Percentiles rank a stretch among this genome's conserved stretches.
Conservation (phyloP, 2,888 invertebrate genomes). For the Meghimatium bilineatum region DNA sequence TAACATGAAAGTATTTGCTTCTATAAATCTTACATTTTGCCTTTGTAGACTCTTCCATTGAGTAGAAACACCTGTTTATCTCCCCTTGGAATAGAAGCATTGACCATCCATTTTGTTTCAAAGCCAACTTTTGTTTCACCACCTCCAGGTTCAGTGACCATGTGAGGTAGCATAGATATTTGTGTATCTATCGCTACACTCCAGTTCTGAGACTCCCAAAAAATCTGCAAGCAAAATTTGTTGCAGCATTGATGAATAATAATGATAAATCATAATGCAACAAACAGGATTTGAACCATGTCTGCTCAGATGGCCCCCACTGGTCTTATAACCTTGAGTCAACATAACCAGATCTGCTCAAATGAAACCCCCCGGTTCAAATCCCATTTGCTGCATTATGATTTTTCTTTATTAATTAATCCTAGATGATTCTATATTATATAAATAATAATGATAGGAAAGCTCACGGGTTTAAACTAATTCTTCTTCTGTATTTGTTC, state of each 20-base stretch:
- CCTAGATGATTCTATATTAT: too few relatives aligned
- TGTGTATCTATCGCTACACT: conserved; percentile 25
- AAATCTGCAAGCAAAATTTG: neutral
- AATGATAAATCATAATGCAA: too few relatives aligned
- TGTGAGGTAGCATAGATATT: neutral
- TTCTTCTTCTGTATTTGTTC: too few relatives aligned
- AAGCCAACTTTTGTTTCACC: conserved; percentile 7
- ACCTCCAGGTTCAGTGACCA: neutral
- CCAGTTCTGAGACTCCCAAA: conserved; percentile 22
- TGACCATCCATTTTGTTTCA: neutral
- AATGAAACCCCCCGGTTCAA: neutral
- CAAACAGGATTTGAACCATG: too few relatives aligned
- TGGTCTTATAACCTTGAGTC: neutral
- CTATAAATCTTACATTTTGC: conserved; percentile 27
- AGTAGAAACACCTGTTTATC: neutral
- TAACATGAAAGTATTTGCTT: neutral
- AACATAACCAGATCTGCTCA: neutral
- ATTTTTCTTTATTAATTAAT: too few relatives aligned
- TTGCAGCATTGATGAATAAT: too few relatives aligned
- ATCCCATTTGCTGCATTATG: too few relatives aligned
- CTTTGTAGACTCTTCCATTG: conserved; percentile 36
- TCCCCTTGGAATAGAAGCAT: neutral
- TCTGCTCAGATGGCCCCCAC: too few relatives aligned
- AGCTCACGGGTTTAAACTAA: too few relatives aligned
- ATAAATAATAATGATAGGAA: too few relatives aligned